These are phyloP conservation scores for human DNA, from an alignment of 2,113 vertebrate species.

Conservation along the genomic window GRCh38 chr7:33501501-33502000, in stretches of 20 bases:
- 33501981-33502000: no score
- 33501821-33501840: not conserved
- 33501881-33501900: not conserved
- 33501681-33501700: not conserved
- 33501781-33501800: not conserved
- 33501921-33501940: no score
- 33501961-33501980: no score
- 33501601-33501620: constrained; percentile 34
- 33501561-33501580: constrained; percentile 36
- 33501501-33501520: not conserved
- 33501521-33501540: constrained; percentile 61
- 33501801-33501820: not conserved
- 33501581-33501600: constrained; percentile 56
- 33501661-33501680: not conserved
- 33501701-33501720: not conserved
- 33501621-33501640: not conserved
- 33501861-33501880: not conserved
- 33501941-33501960: no score
- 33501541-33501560: constrained; percentile 7
- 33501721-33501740: not conserved
- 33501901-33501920: not conserved
- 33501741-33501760: not conserved
- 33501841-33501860: not conserved
- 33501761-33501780: not conserved
- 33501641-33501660: constrained; percentile 34